Conservation (phyloP, 2,888 invertebrate genomes). For the Caenorhabditis sp. region DNA sequence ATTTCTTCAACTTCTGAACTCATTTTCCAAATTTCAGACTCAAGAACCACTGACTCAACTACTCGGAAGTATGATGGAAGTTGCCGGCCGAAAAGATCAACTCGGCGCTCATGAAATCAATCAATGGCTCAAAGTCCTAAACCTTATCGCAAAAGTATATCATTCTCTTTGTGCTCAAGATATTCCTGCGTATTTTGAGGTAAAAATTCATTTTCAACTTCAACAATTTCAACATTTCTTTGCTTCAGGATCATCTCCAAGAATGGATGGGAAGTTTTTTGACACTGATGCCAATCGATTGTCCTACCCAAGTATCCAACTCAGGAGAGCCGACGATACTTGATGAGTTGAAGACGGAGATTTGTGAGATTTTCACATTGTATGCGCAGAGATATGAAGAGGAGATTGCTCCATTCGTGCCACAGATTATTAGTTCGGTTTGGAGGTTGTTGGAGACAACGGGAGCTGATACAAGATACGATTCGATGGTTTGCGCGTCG, state of each 20-base stretch:
- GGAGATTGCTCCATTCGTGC: slow-evolving; percentile 89
- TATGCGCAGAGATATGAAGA: slow-evolving; percentile 98
- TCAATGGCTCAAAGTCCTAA: slow-evolving; percentile 49
- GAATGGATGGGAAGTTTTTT: slow-evolving; percentile 93
- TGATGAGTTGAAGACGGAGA: slow-evolving; percentile 76
- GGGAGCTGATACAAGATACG: slow-evolving; percentile 59
- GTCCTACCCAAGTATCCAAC: slow-evolving; percentile 34
- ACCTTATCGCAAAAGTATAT: slow-evolving; percentile 77
- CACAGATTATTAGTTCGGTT: slow-evolving; percentile 89
- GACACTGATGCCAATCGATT: slow-evolving; percentile 78
- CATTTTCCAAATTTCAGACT: slow-evolving; percentile 74
- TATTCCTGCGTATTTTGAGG: slow-evolving; percentile 97
- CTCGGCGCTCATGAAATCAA: slow-evolving; percentile 24
- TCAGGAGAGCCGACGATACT: slow-evolving; percentile 62
- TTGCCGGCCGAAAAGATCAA: slow-evolving; percentile 29
- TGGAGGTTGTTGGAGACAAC: slow-evolving; percentile 84
- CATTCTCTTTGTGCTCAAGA: slow-evolving; percentile 97
- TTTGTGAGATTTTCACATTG: slow-evolving; percentile 90
- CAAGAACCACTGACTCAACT: slow-evolving; percentile 92
- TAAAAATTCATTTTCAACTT: too few relatives aligned
- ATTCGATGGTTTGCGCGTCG: slow-evolving; percentile 85
- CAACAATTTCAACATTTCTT: too few relatives aligned
- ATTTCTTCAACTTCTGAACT: background rate
- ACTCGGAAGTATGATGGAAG: slow-evolving; percentile 78
- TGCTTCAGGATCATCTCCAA: slow-evolving; percentile 85